Conservation (phyloP, 1,140 invertebrate genomes). For the Gonatopus flavifemur region DNA sequence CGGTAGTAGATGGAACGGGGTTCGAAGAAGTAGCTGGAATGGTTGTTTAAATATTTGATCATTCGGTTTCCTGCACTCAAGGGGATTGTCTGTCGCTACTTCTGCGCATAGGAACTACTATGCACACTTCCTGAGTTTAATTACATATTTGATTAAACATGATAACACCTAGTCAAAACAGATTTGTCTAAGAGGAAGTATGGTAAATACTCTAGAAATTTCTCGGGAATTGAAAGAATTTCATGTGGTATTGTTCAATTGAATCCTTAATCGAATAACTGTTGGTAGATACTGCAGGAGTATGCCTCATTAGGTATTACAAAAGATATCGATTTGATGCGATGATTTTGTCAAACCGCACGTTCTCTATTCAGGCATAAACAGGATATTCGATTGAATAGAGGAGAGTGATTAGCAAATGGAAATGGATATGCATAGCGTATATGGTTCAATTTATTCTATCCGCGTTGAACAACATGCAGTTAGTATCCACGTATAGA, state of each 20-base stretch:
- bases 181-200: slow-evolving; percentile 25
- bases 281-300: no score
- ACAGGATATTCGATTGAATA: slow-evolving; percentile 6
- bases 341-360: neutral
- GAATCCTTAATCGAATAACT: no score
- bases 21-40: no score
- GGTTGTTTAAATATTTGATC: no score
- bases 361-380: neutral
- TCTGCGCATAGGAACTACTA: neutral
- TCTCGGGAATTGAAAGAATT: no score
- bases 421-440: slow-evolving; percentile 2
- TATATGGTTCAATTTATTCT: neutral
- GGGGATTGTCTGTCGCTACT: slow-evolving; percentile 6
- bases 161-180: slow-evolving; percentile 28
- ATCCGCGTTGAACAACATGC: no score
- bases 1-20: no score
- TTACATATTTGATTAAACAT: slow-evolving; percentile 34
- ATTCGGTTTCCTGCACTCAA: no score
- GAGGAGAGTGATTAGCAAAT: slow-evolving; percentile 1
- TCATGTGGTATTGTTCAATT: no score
- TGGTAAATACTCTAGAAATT: no score
- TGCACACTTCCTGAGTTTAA: slow-evolving; percentile 16
- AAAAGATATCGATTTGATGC: neutral
- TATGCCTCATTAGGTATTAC: no score
- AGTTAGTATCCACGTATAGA: no score